These are phyloP conservation scores for Dysidea cf. avara DNA, from an alignment of 37 sponge, comb jelly and placozoan genomes.

Conservation along the genomic window DNA sequence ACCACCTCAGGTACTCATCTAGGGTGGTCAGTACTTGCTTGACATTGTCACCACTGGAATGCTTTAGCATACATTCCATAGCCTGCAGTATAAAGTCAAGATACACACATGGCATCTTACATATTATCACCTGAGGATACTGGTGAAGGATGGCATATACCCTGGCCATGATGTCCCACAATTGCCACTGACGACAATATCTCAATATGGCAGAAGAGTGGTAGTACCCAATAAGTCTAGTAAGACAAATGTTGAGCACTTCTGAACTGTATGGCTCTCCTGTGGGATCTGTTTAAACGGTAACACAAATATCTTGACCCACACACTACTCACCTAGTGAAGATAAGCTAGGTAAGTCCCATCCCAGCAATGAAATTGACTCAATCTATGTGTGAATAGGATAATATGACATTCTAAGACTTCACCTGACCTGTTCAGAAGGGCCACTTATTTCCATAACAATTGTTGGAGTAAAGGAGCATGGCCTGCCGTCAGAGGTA, in stretches of 20 bases:
- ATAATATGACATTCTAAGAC: neutral
- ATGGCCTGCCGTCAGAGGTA: too few relatives aligned
- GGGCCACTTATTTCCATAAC: neutral
- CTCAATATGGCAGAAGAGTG: conserved; percentile 30
- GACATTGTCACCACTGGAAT: too few relatives aligned
- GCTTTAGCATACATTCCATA: too few relatives aligned
- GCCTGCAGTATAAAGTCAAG: too few relatives aligned
- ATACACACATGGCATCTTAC: too few relatives aligned
- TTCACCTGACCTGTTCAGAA: neutral
- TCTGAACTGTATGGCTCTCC: conserved; percentile 28
- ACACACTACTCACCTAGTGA: conserved; percentile 41
- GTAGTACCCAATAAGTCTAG: conserved; percentile 52
- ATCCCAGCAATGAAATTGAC: conserved; percentile 36
- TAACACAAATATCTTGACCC: neutral
- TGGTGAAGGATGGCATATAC: conserved; percentile 35
- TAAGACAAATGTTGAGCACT: conserved; percentile 43
- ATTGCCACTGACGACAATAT: conserved; percentile 46
- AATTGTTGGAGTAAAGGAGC: too few relatives aligned
- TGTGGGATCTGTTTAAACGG: conserved; percentile 14
- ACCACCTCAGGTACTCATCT: too few relatives aligned
- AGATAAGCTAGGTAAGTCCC: conserved; percentile 65
- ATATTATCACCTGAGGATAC: conserved; percentile 62
- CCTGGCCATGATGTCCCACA: conserved; percentile 57
- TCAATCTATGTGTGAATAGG: conserved; percentile 14
- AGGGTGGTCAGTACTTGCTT: too few relatives aligned